Percentiles rank a stretch among this genome's conserved stretches.
phyloP scores from a whole-genome alignment of 2,113 vertebrate genomes.

The Tapirus terrestris region DNA sequence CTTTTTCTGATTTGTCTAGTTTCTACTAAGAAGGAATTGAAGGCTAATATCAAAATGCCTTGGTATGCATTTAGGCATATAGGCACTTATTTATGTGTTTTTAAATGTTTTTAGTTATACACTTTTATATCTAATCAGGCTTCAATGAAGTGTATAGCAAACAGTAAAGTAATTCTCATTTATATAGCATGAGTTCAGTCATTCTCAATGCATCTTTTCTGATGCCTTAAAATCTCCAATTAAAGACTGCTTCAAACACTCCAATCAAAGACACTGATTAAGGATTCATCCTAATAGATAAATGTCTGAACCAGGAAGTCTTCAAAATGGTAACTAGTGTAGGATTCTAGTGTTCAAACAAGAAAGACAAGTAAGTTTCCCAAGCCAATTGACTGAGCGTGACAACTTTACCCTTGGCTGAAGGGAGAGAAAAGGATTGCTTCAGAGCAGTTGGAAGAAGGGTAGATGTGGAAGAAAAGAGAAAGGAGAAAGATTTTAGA shows the following conservation, averaged over 20 bases:
- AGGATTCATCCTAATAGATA: conserved; percentile 42
- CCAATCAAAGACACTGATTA: not conserved
- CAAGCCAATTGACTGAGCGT: not conserved
- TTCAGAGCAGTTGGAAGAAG: not conserved
- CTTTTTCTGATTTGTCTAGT: not conserved
- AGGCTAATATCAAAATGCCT: not conserved
- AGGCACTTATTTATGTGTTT: not conserved
- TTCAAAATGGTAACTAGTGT: conserved; percentile 4
- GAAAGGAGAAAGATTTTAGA: not conserved
- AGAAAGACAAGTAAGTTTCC: not conserved
- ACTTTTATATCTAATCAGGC: not conserved
- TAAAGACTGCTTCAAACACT: conserved; percentile 20
- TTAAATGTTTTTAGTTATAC: not conserved
- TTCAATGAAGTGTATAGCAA: conserved; percentile 17
- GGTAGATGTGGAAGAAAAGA: not conserved
- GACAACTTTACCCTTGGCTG: not conserved
- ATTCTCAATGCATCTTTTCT: conserved; percentile 20
- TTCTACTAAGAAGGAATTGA: not conserved
- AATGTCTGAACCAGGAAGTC: not conserved
- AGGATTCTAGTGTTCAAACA: not conserved
- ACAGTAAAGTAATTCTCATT: conserved; percentile 36
- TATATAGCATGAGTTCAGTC: not conserved
- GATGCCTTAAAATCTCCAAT: not conserved
- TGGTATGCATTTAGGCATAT: not conserved
- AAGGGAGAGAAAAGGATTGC: not conserved